Percentiles rank a stretch among this genome's conserved stretches.
Conservation (phyloP, 1,140 invertebrate genomes). For the Zaprionus tsacasi region DNA sequence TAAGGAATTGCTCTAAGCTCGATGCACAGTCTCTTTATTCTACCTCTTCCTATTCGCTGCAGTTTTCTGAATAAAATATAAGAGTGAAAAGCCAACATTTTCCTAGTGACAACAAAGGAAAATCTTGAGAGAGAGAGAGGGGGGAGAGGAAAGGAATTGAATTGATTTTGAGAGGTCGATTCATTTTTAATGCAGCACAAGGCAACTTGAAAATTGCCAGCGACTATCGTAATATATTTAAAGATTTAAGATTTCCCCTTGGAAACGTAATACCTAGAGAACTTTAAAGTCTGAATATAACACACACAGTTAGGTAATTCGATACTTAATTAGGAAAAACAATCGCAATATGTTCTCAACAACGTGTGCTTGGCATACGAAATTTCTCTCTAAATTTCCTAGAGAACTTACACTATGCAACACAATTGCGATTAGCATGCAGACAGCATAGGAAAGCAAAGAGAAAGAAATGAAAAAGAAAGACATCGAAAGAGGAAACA, state of each 20-base stretch:
- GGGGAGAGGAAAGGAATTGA: background rate
- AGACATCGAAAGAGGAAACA: constrained; percentile 4
- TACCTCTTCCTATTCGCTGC: constrained; percentile 2
- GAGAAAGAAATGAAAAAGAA: background rate
- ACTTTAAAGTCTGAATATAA: background rate
- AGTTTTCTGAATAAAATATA: constrained; percentile 27
- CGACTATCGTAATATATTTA: background rate
- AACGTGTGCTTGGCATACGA: constrained; percentile 1
- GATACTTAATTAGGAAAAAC: constrained; percentile 4
- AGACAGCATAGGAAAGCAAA: constrained; percentile 7
- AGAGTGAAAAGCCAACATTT: constrained; percentile 11
- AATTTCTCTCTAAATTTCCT: background rate
- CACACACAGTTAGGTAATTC: background rate
- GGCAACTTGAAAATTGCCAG: background rate
- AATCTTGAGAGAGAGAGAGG: background rate
- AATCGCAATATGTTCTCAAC: constrained; percentile 8
- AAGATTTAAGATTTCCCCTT: background rate
- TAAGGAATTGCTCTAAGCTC: background rate
- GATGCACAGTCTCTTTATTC: background rate
- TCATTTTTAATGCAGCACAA: constrained; percentile 1
- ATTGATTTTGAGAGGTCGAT: constrained; percentile 10
- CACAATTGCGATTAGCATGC: constrained; percentile 23
- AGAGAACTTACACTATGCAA: background rate
- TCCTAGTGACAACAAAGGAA: constrained; percentile 10
- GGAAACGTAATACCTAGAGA: background rate